Percentiles rank a stretch among this genome's conserved stretches.
These are phyloP conservation scores for Chondrosia reniformis DNA, from an alignment of 37 sponge, comb jelly and placozoan genomes.

Conservation along the genomic window DNA sequence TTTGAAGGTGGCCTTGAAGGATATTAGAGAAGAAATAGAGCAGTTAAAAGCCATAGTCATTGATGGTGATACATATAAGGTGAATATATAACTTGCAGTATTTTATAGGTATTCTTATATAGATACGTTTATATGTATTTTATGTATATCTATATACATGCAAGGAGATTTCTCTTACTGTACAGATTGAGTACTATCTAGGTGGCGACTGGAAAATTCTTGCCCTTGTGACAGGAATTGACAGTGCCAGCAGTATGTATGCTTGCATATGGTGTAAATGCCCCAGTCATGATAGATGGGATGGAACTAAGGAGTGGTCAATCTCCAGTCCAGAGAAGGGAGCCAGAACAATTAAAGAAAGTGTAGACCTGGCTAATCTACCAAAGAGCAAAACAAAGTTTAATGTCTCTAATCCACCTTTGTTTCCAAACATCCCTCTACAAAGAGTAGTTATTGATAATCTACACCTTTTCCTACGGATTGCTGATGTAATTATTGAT, in stretches of 20 bases:
- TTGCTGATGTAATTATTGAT: slow-evolving; percentile 25
- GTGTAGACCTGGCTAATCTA: not conserved
- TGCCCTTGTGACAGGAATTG: slow-evolving; percentile 12
- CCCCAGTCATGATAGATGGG: not conserved
- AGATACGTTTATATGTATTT: too few species aligned
- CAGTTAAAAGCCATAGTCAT: too few species aligned
- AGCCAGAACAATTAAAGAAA: slow-evolving; percentile 8
- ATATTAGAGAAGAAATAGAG: slow-evolving; percentile 24
- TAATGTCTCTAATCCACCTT: slow-evolving; percentile 4
- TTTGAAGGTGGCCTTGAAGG: not conserved
- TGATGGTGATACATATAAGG: too few species aligned
- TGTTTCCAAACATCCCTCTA: slow-evolving; percentile 9
- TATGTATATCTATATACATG: too few species aligned
- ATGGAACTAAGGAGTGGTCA: slow-evolving; percentile 1
- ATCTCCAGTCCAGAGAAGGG: not conserved
- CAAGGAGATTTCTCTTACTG: not conserved
- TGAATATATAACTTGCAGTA: too few species aligned
- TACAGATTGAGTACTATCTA: slow-evolving; percentile 2
- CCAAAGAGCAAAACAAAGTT: not conserved
- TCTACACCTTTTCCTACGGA: slow-evolving; percentile 18
- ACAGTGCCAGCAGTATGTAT: slow-evolving; percentile 2
- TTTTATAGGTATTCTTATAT: too few species aligned
- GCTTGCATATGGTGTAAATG: slow-evolving; percentile 42
- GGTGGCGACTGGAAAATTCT: slow-evolving; percentile 31
- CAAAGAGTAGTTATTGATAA: slow-evolving; percentile 12